phyloP scores from a whole-genome alignment of 1,140 invertebrate species.

The Anoplolepis gracilipes region DNA sequence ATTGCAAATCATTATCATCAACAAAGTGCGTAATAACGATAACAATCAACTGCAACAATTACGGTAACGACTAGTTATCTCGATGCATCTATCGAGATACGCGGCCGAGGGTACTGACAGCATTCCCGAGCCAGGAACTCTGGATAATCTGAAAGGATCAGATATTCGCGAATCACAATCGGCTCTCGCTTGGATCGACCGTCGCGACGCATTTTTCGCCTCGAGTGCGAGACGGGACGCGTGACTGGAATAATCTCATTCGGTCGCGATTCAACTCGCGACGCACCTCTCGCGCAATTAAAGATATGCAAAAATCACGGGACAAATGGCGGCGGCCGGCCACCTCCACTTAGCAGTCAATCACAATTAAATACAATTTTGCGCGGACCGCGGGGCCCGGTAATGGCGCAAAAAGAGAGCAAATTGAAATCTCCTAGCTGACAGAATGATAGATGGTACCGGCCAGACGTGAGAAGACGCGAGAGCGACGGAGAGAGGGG shows the following conservation, averaged over 20 bases:
- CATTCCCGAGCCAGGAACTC: background rate
- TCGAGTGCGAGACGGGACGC: slow-evolving; percentile 35
- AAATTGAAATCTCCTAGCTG: slow-evolving; percentile 85
- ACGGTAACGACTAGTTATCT: slow-evolving; percentile 10
- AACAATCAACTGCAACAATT: background rate
- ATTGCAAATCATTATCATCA: background rate
- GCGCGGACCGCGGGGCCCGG: slow-evolving; percentile 76
- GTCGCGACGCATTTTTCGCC: slow-evolving; percentile 7
- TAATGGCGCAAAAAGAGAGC: slow-evolving; percentile 84
- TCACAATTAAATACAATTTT: slow-evolving; percentile 86
- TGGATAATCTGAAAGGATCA: slow-evolving; percentile 4
- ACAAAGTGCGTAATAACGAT: background rate
- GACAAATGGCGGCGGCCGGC: slow-evolving; percentile 77
- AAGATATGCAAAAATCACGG: slow-evolving; percentile 80
- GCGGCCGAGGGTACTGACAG: background rate
- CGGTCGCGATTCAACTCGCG: slow-evolving; percentile 59
- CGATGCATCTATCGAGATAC: background rate
- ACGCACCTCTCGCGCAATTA: slow-evolving; percentile 72
- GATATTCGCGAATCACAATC: slow-evolving; percentile 16
- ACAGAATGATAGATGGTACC: slow-evolving; percentile 84
- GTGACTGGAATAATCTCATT: slow-evolving; percentile 61
- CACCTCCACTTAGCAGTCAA: slow-evolving; percentile 84
- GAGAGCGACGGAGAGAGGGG: slow-evolving; percentile 47
- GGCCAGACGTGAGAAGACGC: slow-evolving; percentile 69
- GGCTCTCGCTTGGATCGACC: slow-evolving; percentile 25